A percentile compares a stretch with the other conserved stretches of the same genome.
These are phyloP conservation scores for Xenopus tropicalis DNA, from an alignment of 2,113 vertebrate species.

Conservation along the genomic window UCB_Xtro_10.0 CM004450.2:30549001-30549500, in stretches of 20 bases:
- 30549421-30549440: conserved; percentile 60
- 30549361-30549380: conserved; percentile 55
- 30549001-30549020: no score
- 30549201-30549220: background rate
- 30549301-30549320: conserved; percentile 3
- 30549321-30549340: conserved; percentile 56
- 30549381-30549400: conserved; percentile 54
- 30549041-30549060: no score
- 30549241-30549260: background rate
- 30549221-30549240: background rate
- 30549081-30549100: no score
- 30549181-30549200: no score
- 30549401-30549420: conserved; percentile 58
- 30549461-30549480: conserved; percentile 62
- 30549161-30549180: no score
- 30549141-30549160: no score
- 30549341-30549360: conserved; percentile 65
- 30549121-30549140: no score
- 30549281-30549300: background rate
- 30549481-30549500: background rate
- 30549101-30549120: no score
- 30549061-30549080: no score
- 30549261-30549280: conserved; percentile 28
- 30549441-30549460: conserved; percentile 60
- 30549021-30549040: no score